Percentiles rank a stretch among this genome's conserved stretches.
These are phyloP conservation scores for Eubasilissa regina DNA, from an alignment of 1,140 invertebrate species.

Conservation along the genomic window DNA sequence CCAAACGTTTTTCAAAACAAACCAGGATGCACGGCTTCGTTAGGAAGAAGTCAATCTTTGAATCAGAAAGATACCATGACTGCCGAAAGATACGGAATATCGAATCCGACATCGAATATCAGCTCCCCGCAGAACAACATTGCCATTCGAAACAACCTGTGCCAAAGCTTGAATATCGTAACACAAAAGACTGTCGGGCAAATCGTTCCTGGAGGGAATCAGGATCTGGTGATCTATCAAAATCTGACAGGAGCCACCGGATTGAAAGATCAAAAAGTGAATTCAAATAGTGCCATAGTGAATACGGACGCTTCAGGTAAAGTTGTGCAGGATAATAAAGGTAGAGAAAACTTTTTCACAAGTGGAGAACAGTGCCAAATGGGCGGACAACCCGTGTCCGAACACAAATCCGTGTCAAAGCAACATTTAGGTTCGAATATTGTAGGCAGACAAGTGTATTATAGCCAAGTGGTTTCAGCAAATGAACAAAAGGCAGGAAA, in stretches of 20 bases:
- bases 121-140: slow-evolving; percentile 59
- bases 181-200: slow-evolving; percentile 71
- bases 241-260: slow-evolving; percentile 66
- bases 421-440: slow-evolving; percentile 58
- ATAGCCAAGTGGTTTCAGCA: slow-evolving; percentile 55
- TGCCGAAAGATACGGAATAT: slow-evolving; percentile 51
- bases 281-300: slow-evolving; percentile 28
- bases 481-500: slow-evolving; percentile 24
- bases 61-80: slow-evolving; percentile 55
- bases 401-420: slow-evolving; percentile 44
- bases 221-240: slow-evolving; percentile 69
- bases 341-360: slow-evolving; percentile 62
- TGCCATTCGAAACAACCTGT: slow-evolving; percentile 65
- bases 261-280: slow-evolving; percentile 52
- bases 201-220: slow-evolving; percentile 67
- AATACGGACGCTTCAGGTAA: slow-evolving; percentile 39
- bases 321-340: slow-evolving; percentile 42
- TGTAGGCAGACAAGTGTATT: slow-evolving; percentile 57
- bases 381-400: slow-evolving; percentile 3
- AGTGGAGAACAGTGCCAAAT: slow-evolving; percentile 47
- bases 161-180: slow-evolving; percentile 72
- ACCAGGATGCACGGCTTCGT: slow-evolving; percentile 56
- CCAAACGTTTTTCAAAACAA: slow-evolving; percentile 54
- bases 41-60: slow-evolving; percentile 57
- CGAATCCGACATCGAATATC: slow-evolving; percentile 38